These are phyloP conservation scores for Anaspis maculata DNA, from an alignment of 2,888 invertebrate genomes.

Conservation along the genomic window DNA sequence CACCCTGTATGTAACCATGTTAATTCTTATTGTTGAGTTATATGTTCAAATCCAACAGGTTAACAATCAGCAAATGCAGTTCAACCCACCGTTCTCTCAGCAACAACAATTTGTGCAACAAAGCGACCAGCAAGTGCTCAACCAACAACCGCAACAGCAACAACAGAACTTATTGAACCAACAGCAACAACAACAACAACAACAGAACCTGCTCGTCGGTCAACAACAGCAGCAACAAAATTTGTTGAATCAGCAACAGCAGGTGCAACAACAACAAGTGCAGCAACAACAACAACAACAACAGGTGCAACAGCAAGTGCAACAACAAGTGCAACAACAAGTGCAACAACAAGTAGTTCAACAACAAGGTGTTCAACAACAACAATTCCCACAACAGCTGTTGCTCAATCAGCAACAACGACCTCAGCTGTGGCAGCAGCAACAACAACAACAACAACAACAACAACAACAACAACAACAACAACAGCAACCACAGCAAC, in stretches of 20 bases:
- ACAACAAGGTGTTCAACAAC: slow-evolving; percentile 26
- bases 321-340: slow-evolving; percentile 5
- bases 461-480: slow-evolving; percentile 1
- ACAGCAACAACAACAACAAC: slow-evolving; percentile 15
- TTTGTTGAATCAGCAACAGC: slow-evolving; percentile 31
- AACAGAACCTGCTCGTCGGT: slow-evolving; percentile 13
- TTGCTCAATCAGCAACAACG: slow-evolving; percentile 17
- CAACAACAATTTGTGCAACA: slow-evolving; percentile 8
- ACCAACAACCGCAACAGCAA: slow-evolving; percentile 6
- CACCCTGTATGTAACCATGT: too few species aligned
- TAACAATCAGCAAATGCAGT: slow-evolving; percentile 36
- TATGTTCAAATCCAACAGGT: slow-evolving; percentile 3
- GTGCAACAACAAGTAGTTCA: slow-evolving; percentile 10
- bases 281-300: slow-evolving; percentile 19
- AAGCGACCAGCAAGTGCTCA: too few species aligned
- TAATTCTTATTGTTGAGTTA: too few species aligned
- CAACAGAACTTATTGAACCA: slow-evolving; percentile 13
- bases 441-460: slow-evolving; percentile 10
- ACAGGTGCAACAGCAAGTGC: slow-evolving; percentile 13
- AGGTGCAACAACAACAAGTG: slow-evolving; percentile 11
- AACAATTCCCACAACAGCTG: slow-evolving; percentile 14
- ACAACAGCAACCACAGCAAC: slow-evolving; percentile 31
- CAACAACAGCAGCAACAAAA: slow-evolving; percentile 23
- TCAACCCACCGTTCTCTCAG: slow-evolving; percentile 6
- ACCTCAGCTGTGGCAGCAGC: slow-evolving; percentile 19